Evolutionary conservation across 2,888 invertebrate species (phyloP).

Genomic region (Labia minor): DNA sequence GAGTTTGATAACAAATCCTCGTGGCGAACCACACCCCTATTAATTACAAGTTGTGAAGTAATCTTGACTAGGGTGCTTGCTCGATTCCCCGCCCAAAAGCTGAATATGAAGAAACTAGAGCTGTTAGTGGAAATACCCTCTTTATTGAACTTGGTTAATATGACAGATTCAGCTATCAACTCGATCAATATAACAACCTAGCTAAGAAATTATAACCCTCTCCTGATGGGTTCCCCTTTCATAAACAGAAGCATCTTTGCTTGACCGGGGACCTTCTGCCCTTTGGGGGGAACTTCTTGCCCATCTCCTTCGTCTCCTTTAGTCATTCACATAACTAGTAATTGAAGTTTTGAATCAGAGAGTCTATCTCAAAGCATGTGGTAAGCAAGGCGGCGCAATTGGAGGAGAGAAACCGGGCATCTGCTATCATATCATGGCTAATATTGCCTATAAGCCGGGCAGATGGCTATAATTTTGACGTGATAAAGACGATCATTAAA

Average conservation of each 20-base stretch:
- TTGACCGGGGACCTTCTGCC: neutral
- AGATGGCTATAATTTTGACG: constrained; percentile 13
- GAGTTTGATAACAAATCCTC: no score
- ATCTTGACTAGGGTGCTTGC: neutral
- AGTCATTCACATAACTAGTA: constrained; percentile 58
- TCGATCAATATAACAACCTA: constrained; percentile 7
- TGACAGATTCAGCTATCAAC: constrained; percentile 5
- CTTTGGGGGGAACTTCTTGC: neutral
- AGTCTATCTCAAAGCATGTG: constrained; percentile 7
- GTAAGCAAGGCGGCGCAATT: neutral
- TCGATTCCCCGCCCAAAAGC: neutral
- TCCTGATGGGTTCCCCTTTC: neutral
- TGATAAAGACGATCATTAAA: constrained; percentile 13
- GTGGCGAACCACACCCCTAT: constrained; percentile 2
- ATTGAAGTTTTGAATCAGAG: constrained; percentile 26
- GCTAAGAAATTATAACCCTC: constrained; percentile 4
- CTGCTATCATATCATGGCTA: neutral
- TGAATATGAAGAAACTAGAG: neutral
- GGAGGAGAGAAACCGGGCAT: neutral
- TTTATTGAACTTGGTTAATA: constrained; percentile 5
- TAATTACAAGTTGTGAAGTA: neutral
- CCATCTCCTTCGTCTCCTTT: constrained; percentile 32
- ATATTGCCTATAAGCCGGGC: constrained; percentile 8
- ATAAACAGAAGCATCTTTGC: constrained; percentile 8
- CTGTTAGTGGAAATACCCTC: neutral